These are phyloP conservation scores for Steinernema khuongi DNA, from an alignment of 1,140 invertebrate species.

Conservation along the genomic window DNA sequence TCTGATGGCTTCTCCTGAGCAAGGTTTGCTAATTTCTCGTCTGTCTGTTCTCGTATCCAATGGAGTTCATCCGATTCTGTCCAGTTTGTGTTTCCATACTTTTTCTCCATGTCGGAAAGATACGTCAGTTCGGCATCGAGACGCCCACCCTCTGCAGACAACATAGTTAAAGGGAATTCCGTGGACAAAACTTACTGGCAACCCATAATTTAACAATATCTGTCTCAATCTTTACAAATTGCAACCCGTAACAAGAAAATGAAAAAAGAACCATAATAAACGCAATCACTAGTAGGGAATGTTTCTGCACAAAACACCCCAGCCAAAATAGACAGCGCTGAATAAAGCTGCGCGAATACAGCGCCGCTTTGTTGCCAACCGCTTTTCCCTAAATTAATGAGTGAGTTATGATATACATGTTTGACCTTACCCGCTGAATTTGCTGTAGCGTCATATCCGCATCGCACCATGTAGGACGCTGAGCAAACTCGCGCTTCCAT, in stretches of 20 bases:
- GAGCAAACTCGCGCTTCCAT: constrained; percentile 44
- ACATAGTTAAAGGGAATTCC: background rate
- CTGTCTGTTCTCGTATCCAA: constrained; percentile 17
- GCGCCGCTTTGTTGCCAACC: constrained; percentile 40
- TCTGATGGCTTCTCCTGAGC: constrained; percentile 14
- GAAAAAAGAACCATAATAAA: constrained; percentile 37
- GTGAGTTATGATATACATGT: background rate
- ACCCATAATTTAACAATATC: constrained; percentile 56
- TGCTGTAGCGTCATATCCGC: constrained; percentile 47
- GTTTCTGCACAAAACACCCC: constrained; percentile 21
- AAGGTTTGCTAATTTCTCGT: background rate
- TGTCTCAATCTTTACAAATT: constrained; percentile 50
- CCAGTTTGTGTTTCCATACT: constrained; percentile 24
- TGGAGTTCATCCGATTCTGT: constrained; percentile 14
- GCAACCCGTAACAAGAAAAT: constrained; percentile 45
- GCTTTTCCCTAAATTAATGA: constrained; percentile 40
- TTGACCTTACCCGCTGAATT: constrained; percentile 37
- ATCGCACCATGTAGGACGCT: constrained; percentile 50
- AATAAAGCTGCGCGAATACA: constrained; percentile 45
- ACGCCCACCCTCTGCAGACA: constrained; percentile 55
- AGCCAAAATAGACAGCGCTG: constrained; percentile 35
- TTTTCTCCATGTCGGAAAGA: constrained; percentile 31
- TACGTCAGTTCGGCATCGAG: constrained; percentile 55
- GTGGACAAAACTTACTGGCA: constrained; percentile 34
- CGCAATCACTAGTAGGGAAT: constrained; percentile 42